Evolutionary conservation across 2,113 vertebrate species (phyloP), one percentile per base, ranked within the genome.

Genomic region (Sceloporus undulatus): DNA sequence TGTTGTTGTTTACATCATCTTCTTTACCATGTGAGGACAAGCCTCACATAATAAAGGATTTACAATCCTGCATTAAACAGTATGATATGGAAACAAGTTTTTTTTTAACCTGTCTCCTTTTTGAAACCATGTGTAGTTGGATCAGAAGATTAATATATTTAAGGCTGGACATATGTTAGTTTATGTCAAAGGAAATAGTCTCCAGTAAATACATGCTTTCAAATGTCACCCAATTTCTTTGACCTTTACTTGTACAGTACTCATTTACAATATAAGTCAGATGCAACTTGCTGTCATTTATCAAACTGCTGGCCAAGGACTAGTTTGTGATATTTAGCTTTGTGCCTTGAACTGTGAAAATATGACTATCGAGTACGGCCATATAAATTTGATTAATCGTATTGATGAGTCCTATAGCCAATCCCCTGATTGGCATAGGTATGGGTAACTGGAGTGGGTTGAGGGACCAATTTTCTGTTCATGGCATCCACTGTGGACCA

Each of bases 151-250:
- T 66, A 54, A 62, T 68, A 77, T 65, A n/a, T 77, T 81, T 83
- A 34, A 88, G 9, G 13, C 62, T 77, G 5, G 62, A 68, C 42
- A 78, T 80, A 83, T 42, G 34, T 77, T 88, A 54, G 42, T 82
- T 75, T 66, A 1, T 88, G 21, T 68, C 62, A 68, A 38, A 82
- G 40, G 29, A 75, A 66, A 74, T 18, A 76, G 56, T 65, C 59
- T 68, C 29, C 23, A 40, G 48, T 77, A 88, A 83, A 70, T 66
- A 77, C 38, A 56, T 78, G 40, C 68, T 59, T 76, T 73, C 48
- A 88, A 88, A 88, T 76, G 62, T 76, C 80, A 83, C 14, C 40
- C 68, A 21, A 34, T 73, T 68, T 83, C 65, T 66, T 42, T 83
- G 80, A 77, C 87, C 87, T 83, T 88, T 83, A 77, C 21, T 65